Conservation (phyloP, 2,888 invertebrate species). For the Plebejus melissa region DNA sequence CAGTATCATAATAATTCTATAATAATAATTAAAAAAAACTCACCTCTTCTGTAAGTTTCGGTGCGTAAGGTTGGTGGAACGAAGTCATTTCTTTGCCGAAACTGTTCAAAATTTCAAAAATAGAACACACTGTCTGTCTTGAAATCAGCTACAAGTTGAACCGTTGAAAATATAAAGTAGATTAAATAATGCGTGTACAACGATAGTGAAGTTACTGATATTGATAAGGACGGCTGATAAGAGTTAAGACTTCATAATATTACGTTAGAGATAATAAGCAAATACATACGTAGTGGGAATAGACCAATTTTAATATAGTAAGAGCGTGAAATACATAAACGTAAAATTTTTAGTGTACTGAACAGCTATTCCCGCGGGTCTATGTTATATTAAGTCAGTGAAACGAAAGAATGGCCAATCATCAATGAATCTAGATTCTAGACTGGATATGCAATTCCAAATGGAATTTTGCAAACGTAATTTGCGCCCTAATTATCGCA, state of each 20-base stretch:
- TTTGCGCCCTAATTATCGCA: slow-evolving; percentile 16
- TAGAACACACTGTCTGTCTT: slow-evolving; percentile 41
- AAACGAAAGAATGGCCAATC: neutral
- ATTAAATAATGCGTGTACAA: neutral
- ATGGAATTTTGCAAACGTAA: neutral
- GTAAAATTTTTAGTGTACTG: too few species aligned
- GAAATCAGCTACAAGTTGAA: slow-evolving; percentile 52
- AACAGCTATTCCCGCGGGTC: neutral
- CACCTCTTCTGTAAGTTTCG: slow-evolving; percentile 49
- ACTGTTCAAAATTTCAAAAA: slow-evolving; percentile 12
- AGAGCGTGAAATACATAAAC: too few species aligned
- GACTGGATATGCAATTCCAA: neutral
- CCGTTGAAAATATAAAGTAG: neutral
- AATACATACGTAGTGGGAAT: neutral
- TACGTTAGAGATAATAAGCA: neutral
- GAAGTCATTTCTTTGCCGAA: slow-evolving; percentile 35
- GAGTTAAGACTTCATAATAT: neutral
- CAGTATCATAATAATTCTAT: neutral
- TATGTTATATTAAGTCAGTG: neutral
- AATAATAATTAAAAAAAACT: slow-evolving; percentile 40
- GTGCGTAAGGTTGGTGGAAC: slow-evolving; percentile 46
- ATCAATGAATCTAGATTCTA: neutral
- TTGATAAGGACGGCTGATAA: slow-evolving; percentile 30
- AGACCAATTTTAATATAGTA: too few species aligned
- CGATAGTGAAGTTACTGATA: slow-evolving; percentile 28